Evolutionary conservation across 2,113 vertebrate species (phyloP).

Genomic region (Nesoenas mayeri): DNA sequence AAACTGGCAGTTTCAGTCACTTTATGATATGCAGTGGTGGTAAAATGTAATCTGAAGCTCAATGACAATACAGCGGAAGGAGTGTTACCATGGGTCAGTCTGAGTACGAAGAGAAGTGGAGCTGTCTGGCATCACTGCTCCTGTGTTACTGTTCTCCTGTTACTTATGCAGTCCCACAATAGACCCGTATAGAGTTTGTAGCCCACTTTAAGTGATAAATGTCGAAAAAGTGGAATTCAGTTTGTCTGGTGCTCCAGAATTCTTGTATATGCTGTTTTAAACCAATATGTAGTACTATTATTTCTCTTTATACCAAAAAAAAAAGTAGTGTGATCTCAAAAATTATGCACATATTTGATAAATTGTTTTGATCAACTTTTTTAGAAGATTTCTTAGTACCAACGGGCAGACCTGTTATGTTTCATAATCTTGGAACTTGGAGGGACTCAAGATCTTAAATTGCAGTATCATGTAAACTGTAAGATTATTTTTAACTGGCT

Average conservation of each 20-base stretch:
- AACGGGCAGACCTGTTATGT: not conserved
- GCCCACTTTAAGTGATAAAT: not conserved
- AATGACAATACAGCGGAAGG: not conserved
- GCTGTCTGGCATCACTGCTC: not conserved
- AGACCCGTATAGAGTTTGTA: not conserved
- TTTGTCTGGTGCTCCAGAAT: not conserved
- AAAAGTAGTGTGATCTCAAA: not conserved
- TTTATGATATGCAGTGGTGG: slow-evolving; percentile 3
- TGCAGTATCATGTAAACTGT: not conserved
- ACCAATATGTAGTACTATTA: not conserved
- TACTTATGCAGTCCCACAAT: not conserved
- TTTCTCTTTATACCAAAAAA: not conserved
- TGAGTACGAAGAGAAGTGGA: not conserved
- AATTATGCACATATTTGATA: not conserved
- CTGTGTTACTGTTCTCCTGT: not conserved
- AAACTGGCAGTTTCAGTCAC: slow-evolving; percentile 14
- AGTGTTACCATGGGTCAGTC: not conserved
- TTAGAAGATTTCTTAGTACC: not conserved
- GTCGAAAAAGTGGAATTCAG: not conserved
- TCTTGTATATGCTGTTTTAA: not conserved
- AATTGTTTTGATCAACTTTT: not conserved
- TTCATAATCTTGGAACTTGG: not conserved
- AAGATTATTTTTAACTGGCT: slow-evolving; percentile 6
- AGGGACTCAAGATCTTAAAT: not conserved
- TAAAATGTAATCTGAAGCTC: slow-evolving; percentile 1